Evolutionary conservation across 2,797 vertebrate genomes (phyloP), one percentile per base, ranked within the genome.

Genomic region (Myripristis murdjan): DNA sequence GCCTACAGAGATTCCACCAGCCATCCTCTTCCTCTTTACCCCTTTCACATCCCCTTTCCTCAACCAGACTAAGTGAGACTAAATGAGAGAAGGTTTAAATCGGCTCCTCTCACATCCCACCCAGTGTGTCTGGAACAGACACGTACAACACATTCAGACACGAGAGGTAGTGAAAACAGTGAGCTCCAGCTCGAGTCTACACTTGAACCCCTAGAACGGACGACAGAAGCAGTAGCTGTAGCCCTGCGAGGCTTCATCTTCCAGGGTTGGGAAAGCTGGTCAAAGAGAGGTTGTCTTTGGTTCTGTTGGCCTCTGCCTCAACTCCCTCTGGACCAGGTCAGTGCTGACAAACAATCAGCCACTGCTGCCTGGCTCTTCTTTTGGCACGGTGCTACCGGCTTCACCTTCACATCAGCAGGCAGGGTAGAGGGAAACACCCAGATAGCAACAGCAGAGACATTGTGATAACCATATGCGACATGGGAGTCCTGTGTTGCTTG

Each of bases 401-500:
- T 24, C 14, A 47, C 16, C 64, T 67, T 51, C 18, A 52, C 20
- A 22, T 79, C 54, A 63, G 16, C 60, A 71, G 44, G 48, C 39
- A 22, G 54, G n/a, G 8, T n/a, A 37, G 20, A 22, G n/a, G 51
- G 35, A 12, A 37, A 37, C 35, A 3, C n/a, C n/a, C 26, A 26
- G 47, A 20, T 8, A 46, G n/a, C 43, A 72, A 59, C 31, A 64
- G 73, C 18, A 20, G 16, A 46, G 16, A 22, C 49, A 1, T 48
- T 48, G 73, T 39, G 24, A 28, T 12, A 33, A 56, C n/a, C 16
- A 62, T 77, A 78, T 89, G 26, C 51, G 79, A 85, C 88, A 97
- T 97, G 97, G 93, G 94, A 79, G 82, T 90, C 79, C 1, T 92
- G 78, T 91, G 85, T 79, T 89, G 87, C 75, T 63, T 95, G 76